A percentile compares a stretch with the other conserved stretches of the same genome.
Conservation (phyloP, 1,140 invertebrate species). For the Chymomyza costata region DNA sequence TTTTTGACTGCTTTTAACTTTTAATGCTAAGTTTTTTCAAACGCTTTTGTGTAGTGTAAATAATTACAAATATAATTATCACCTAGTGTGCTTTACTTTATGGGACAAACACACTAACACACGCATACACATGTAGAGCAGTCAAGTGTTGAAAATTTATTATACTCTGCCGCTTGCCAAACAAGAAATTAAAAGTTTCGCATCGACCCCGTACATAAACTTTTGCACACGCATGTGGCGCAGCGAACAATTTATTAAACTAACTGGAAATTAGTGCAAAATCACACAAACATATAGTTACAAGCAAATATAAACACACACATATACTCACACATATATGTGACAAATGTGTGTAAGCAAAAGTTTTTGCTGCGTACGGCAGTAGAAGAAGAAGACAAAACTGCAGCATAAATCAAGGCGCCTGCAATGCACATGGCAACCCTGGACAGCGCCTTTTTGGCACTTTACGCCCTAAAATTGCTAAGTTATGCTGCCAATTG, state of each 20-base stretch:
- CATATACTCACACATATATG: slow-evolving; percentile 3
- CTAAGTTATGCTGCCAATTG: slow-evolving; percentile 63
- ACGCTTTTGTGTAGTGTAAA: no score
- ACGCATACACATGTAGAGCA: slow-evolving; percentile 1
- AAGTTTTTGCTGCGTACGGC: slow-evolving; percentile 14
- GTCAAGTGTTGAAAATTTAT: slow-evolving; percentile 52
- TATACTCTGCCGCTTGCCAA: slow-evolving; percentile 50
- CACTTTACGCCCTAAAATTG: slow-evolving; percentile 1
- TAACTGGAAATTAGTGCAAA: slow-evolving; percentile 64
- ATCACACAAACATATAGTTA: slow-evolving; percentile 21
- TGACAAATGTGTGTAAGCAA: slow-evolving; percentile 24
- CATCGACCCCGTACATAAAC: slow-evolving; percentile 47
- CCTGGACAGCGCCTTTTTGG: slow-evolving; percentile 6
- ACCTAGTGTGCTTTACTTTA: slow-evolving; percentile 1
- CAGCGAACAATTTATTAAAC: slow-evolving; percentile 61
- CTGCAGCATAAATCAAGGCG: slow-evolving; percentile 53
- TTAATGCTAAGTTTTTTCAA: no score
- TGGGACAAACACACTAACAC: slow-evolving; percentile 5
- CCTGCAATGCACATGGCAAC: slow-evolving; percentile 13
- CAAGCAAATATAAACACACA: slow-evolving; percentile 9
- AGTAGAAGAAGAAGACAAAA: slow-evolving; percentile 30
- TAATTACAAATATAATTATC: slow-evolving; percentile 53
- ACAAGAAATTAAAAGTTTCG: slow-evolving; percentile 67
- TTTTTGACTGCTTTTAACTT: no score
- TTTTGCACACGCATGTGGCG: slow-evolving; percentile 56